phyloP scores from a whole-genome alignment of 92 coral and sea anemone species.

The Porites cylindrica region DNA sequence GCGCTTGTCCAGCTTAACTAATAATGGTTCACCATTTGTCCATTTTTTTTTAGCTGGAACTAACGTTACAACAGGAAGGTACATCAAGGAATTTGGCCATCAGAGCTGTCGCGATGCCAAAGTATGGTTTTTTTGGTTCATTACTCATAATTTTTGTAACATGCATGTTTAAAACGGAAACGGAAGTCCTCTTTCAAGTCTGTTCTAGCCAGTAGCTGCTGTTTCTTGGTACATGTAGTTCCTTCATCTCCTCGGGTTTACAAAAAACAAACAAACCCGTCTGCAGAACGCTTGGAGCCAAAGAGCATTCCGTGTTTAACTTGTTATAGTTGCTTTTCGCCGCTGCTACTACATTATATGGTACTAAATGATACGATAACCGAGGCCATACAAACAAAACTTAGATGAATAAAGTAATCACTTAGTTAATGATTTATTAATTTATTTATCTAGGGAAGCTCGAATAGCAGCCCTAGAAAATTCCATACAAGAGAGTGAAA shows the following conservation, averaged over 20 bases:
- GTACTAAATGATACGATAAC: too few species aligned
- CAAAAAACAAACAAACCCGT: too few species aligned
- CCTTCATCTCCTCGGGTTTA: too few species aligned
- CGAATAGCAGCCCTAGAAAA: constrained; percentile 68
- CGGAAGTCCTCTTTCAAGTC: too few species aligned
- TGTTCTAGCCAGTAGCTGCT: too few species aligned
- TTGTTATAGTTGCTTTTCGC: too few species aligned
- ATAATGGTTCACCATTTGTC: background rate
- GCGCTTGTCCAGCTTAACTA: too few species aligned
- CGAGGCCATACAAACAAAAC: background rate
- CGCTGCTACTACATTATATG: too few species aligned
- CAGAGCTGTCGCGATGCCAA: constrained; percentile 66
- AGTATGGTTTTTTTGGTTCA: constrained; percentile 40
- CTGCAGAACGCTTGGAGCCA: too few species aligned
- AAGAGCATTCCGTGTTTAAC: too few species aligned
- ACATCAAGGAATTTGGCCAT: constrained; percentile 70
- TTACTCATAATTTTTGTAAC: background rate
- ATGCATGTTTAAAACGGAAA: background rate
- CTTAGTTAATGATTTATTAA: background rate
- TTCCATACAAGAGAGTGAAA: constrained; percentile 64
- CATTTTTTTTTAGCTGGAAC: constrained; percentile 59
- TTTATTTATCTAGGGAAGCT: constrained; percentile 51
- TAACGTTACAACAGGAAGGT: constrained; percentile 58
- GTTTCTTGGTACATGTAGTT: too few species aligned
- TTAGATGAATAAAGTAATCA: too few species aligned